These are phyloP conservation scores for Lutraria lutraria DNA, from an alignment of 2,888 invertebrate genomes.

Conservation along the genomic window DNA sequence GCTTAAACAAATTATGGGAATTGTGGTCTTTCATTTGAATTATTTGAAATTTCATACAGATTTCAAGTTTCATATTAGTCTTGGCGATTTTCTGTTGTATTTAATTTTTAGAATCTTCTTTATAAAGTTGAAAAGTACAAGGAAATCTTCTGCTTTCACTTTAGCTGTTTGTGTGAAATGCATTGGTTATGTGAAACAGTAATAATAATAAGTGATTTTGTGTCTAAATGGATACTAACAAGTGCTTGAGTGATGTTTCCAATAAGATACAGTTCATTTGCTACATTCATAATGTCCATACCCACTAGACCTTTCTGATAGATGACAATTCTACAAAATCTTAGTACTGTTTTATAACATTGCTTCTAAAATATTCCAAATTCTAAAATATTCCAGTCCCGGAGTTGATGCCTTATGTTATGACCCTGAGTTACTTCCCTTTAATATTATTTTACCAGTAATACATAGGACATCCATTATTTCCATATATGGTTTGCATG, in stretches of 20 bases:
- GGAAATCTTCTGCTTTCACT: background rate
- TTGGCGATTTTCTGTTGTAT: background rate
- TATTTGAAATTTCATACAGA: background rate
- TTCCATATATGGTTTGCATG: too few species aligned
- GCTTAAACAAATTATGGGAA: background rate
- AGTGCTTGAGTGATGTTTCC: background rate
- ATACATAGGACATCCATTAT: too few species aligned
- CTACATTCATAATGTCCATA: too few species aligned
- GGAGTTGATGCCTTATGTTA: too few species aligned
- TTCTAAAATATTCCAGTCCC: too few species aligned
- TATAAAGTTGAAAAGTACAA: background rate
- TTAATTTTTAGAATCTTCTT: background rate
- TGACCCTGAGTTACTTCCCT: too few species aligned
- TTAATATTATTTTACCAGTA: too few species aligned
- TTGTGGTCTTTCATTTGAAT: background rate
- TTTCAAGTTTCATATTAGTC: background rate
- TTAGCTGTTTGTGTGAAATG: slow-evolving; percentile 1
- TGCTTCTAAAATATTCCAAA: too few species aligned
- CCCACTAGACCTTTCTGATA: too few species aligned
- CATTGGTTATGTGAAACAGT: background rate
- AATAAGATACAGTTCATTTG: background rate
- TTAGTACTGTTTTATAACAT: too few species aligned
- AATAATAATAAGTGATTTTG: background rate
- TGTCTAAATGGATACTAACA: background rate
- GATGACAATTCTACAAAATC: too few species aligned